phyloP scores from a whole-genome alignment of 1,140 invertebrate genomes.

The Carposina sasakii region DNA sequence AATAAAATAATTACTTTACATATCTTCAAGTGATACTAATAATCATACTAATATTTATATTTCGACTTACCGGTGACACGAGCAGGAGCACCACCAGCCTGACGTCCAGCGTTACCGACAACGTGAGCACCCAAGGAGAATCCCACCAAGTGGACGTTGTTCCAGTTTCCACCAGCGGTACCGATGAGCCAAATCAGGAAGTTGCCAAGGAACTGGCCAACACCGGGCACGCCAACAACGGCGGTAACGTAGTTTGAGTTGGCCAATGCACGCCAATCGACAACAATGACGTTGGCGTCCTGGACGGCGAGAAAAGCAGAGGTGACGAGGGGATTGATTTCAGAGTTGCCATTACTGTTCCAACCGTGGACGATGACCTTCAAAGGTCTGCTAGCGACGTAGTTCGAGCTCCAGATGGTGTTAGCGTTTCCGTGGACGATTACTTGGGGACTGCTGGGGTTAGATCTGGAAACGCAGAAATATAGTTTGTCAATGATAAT shows the following conservation, averaged over 20 bases:
- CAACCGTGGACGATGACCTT: conserved; percentile 42
- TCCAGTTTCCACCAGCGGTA: conserved; percentile 36
- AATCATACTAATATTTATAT: no score
- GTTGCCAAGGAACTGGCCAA: conserved; percentile 48
- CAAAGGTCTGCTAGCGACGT: conserved; percentile 19
- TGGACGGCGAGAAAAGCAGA: conserved; percentile 9
- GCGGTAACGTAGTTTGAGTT: conserved; percentile 66
- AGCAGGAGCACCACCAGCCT: conserved; percentile 10
- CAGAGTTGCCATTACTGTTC: conserved; percentile 28
- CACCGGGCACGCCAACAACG: conserved; percentile 60
- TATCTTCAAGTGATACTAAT: no score
- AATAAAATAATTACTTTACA: no score
- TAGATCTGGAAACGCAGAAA: conserved; percentile 29
- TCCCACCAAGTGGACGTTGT: conserved; percentile 86
- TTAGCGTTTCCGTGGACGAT: conserved; percentile 25
- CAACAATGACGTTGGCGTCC: conserved; percentile 76
- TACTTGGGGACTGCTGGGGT: conserved; percentile 24
- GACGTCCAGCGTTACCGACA: conserved; percentile 81
- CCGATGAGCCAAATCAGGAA: conserved; percentile 63
- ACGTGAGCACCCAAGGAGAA: conserved; percentile 91
- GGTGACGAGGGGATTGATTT: conserved; percentile 24
- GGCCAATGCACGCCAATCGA: conserved; percentile 77
- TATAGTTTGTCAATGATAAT: no score
- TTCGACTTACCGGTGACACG: conserved; percentile 33
- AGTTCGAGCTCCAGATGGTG: conserved; percentile 32